These are phyloP conservation scores for human (Homo sapiens) DNA, from an alignment of 2,113 vertebrate genomes.

Conservation along the genomic window GRCh38 chr4:77260001-77260500, in stretches of 20 bases:
- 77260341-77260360: background rate
- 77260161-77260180: background rate
- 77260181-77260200: background rate
- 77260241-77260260: no score
- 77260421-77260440: no score
- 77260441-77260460: background rate
- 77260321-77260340: background rate
- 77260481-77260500: background rate
- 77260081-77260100: no score
- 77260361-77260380: background rate
- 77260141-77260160: background rate
- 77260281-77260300: background rate
- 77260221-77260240: no score
- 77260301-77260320: background rate
- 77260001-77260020: background rate
- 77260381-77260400: background rate
- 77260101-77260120: background rate
- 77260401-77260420: background rate
- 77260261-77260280: background rate
- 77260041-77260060: background rate
- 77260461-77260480: background rate
- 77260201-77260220: no score
- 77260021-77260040: background rate
- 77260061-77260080: no score
- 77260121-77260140: background rate